Evolutionary conservation across 1,140 invertebrate species (phyloP), one percentile per base, ranked within the genome.

Genomic region (Bombus ignitus): DNA sequence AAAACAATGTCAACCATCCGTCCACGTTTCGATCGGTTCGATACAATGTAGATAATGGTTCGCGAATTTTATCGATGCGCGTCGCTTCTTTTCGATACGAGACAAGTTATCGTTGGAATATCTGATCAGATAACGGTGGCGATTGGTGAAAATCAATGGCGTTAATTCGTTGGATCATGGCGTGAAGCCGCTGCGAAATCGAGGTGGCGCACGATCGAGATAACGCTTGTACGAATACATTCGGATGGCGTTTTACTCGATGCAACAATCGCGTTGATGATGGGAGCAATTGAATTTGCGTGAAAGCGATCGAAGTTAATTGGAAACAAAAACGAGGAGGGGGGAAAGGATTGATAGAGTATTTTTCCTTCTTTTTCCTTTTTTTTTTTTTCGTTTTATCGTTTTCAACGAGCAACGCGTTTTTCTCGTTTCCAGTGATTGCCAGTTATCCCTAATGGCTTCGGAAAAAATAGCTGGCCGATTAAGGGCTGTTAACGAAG

Each of bases 251-350:
- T 76, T 83, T 76, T 53, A 53, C 59, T 47, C 72, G 59, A 66
- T 44, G 70, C 44, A 76, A 83, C 81, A 70, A 77, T 77, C 62
- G 81, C 32, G 47, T 42, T 75, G 82, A 70, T 83, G 82, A 83
- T 77, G 74, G 74, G 10, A n/a, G 47, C 66, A 80, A 84, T 85
- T 80, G 83, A 85, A 85, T 85, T 47, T 59, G 39, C 76, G 22
- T 53, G 83, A 72, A 77, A 71, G 37, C 76, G 53, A 79, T 84
- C 39, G 65, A 71, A 79, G 66, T 84, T 79, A 84, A 77, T 79
- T 79, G 83, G 66, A 84, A 78, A 70, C 74, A 76, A 79, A 84
- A 77, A 84, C 47, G 35, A n/a, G 12, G 42, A 8, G 25, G 6
- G 3, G 2, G 9, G 39, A 4, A 13, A 39, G 25, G n/a, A 32